A percentile compares a stretch with the other conserved stretches of the same genome.
Evolutionary conservation across 2,888 invertebrate species (phyloP).

Genomic region (Campaea margaritaria): DNA sequence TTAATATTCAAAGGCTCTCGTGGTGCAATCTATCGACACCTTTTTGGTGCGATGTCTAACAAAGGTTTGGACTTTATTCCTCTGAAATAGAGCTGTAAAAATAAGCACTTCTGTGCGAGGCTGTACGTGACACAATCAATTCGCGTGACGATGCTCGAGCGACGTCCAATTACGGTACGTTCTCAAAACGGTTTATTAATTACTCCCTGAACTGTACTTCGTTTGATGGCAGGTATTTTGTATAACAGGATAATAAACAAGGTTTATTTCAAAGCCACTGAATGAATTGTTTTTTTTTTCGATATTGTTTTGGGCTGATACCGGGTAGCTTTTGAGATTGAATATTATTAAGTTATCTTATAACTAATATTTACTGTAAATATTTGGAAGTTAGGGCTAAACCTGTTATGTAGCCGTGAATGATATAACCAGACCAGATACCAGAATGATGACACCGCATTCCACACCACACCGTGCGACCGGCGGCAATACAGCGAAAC

Average conservation of each 20-base stretch:
- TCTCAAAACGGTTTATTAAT: slow-evolving; percentile 70
- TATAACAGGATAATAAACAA: slow-evolving; percentile 30
- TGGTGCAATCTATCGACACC: slow-evolving; percentile 62
- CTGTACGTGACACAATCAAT: slow-evolving; percentile 64
- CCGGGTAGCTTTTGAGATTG: no score
- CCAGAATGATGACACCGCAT: no score
- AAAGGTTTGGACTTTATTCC: slow-evolving; percentile 40
- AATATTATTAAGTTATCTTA: no score
- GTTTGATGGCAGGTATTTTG: slow-evolving; percentile 40
- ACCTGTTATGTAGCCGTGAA: no score
- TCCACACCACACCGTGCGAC: no score
- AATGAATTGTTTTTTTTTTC: slow-evolving; percentile 11
- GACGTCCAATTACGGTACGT: slow-evolving; percentile 71
- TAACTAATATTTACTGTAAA: no score
- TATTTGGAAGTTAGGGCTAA: no score
- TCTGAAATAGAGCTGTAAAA: slow-evolving; percentile 34
- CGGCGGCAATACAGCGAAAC: no score
- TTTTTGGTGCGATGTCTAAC: slow-evolving; percentile 37
- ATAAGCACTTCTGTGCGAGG: slow-evolving; percentile 27
- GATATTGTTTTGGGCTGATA: neutral
- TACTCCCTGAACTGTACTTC: slow-evolving; percentile 59
- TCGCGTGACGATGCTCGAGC: slow-evolving; percentile 59
- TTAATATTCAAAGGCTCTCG: slow-evolving; percentile 73
- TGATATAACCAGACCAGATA: no score
- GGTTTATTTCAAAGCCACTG: slow-evolving; percentile 19